Base-by-base conservation (phyloP, 1,140 invertebrate genomes). In the Formica exsecta region DNA sequence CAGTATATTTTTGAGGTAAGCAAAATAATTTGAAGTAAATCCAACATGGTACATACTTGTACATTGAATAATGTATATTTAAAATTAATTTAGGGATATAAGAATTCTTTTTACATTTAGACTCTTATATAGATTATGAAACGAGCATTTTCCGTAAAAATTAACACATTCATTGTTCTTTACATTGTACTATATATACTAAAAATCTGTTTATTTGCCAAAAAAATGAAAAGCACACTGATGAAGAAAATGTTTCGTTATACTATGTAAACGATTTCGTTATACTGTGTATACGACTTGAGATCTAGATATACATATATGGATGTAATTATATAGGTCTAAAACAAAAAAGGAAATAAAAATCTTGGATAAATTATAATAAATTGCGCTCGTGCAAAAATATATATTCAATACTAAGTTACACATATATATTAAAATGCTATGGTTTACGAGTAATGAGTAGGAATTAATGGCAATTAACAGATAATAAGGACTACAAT, bases 91-190 rank as follows among this genome's bases (percentile, higher is more conserved):
- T 57, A 8, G 22, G 38, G 9, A 74, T 32, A 48, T 3, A 51
- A n/a, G 6, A 76, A 19, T 48, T 77, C 16, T 51, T 4, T 51
- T 19, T 29, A 16, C 7, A 48, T 76, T 48, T 77, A 64, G 2
- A 51, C 25, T 79, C 64, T 16, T 48, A 44, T 8, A 57, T 11
- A 79, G 13, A 59, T 71, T 81, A 71, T 57, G 38, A 57, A 68
- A 44, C 57, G 16, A 80, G 9, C 13, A 62, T 5, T 29, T 76
- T 7, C 44, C 32, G 4, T 51, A 44, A 77, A 59, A 44, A 61
- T 29, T 16, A 54, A 59, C 32, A 74, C 1, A 16, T 74, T 74
- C 8, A 74, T 25, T 51, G 48, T 62, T 13, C 3, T 38, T 59
- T 25, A 61, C n/a, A 11, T 38, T 29, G 25, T 77, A 64, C 29